These are phyloP conservation scores for Gephyroberyx darwinii DNA, from an alignment of 2,797 vertebrate genomes.

Conservation along the genomic window DNA sequence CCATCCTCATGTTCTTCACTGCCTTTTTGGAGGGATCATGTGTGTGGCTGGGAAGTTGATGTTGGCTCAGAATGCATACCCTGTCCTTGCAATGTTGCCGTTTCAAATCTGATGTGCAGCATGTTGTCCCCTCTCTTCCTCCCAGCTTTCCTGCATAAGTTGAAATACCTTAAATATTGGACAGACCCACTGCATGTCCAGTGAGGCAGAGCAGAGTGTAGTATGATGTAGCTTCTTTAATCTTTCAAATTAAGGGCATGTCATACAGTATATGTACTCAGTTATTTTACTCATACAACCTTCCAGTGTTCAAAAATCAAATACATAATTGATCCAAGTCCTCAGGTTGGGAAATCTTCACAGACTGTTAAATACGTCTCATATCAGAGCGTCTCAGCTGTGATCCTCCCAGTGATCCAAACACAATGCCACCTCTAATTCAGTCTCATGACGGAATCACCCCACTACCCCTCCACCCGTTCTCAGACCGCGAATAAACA, in stretches of 20 bases:
- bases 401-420: constrained; percentile 62
- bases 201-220: background rate
- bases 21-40: background rate
- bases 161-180: background rate
- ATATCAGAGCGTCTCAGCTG: constrained; percentile 55
- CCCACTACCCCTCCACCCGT: constrained; percentile 46
- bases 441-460: constrained; percentile 72
- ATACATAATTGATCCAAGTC: constrained; percentile 24
- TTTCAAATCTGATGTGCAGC: background rate
- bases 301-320: background rate
- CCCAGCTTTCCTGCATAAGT: too few species aligned
- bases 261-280: background rate
- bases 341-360: constrained; percentile 29
- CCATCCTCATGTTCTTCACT: background rate
- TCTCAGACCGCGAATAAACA: constrained; percentile 78
- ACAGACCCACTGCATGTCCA: background rate
- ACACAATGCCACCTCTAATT: constrained; percentile 75
- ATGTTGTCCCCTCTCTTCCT: too few species aligned
- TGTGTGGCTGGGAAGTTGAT: background rate
- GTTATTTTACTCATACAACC: background rate
- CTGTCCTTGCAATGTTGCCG: background rate
- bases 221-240: background rate
- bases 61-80: background rate
- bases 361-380: constrained; percentile 38
- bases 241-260: background rate